A percentile compares a stretch with the other conserved stretches of the same genome.
These are phyloP conservation scores for Rhinoraja longicauda DNA, from an alignment of 2,797 vertebrate genomes.

Conservation along the genomic window DNA sequence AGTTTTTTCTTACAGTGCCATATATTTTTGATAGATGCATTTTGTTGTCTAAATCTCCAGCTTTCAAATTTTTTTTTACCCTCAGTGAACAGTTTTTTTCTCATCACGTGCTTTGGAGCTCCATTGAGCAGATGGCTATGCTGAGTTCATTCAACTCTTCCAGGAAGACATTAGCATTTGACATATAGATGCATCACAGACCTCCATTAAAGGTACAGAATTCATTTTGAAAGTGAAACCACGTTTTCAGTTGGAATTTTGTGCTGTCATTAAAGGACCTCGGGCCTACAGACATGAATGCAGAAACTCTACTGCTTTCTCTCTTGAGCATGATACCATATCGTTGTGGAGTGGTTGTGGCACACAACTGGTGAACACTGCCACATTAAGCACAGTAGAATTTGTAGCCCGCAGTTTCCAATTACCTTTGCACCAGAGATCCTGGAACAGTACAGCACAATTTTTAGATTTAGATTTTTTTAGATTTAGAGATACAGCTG, in stretches of 20 bases:
- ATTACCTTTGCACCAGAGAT: neutral
- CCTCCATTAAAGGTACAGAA: neutral
- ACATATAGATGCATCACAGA: no score
- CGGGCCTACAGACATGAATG: neutral
- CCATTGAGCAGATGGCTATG: neutral
- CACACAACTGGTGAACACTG: no score
- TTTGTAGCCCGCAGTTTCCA: neutral
- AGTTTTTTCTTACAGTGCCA: neutral
- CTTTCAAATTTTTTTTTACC: neutral
- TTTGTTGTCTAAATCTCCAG: neutral
- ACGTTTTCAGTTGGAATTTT: neutral
- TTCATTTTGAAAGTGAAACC: neutral
- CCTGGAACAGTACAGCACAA: no score
- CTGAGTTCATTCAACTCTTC: slow-evolving; percentile 14
- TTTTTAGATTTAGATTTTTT: no score
- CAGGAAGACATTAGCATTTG: neutral
- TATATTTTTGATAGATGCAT: neutral
- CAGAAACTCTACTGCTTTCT: neutral
- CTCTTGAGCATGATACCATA: no score
- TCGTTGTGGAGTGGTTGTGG: no score
- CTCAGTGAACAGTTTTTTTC: neutral
- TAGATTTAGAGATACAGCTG: no score
- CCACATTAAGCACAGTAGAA: no score
- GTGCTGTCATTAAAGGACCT: neutral
- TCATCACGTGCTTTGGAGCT: neutral